Base-by-base conservation (phyloP, 2,888 invertebrate genomes). In the Eulithis testata region DNA sequence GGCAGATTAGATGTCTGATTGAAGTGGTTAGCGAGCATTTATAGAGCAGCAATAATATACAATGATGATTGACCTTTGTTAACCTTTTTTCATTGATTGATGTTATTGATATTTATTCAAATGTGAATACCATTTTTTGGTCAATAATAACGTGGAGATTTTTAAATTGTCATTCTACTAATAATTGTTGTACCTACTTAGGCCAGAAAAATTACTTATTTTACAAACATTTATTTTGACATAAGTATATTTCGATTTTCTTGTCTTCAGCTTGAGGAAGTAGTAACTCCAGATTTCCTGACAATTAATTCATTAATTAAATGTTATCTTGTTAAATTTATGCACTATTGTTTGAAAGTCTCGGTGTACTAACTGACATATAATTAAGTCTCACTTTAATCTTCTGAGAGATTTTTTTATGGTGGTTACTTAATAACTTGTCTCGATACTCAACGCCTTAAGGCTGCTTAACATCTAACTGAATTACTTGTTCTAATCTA, bases 1-100 rank as follows among this genome's bases (percentile, higher is more conserved):
- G 68, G 73, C 73, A 73, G 73, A 73, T 73, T 71, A 71, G 68
- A 68, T 66, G 56, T 66, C 66, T 69, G 68, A 73, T 73, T 71
- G 68, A 69, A 63, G 61, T 65, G 66, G 56, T 69, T 73, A 73
- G 69, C 64, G 63, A 65, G 66, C 66, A 66, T 69, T 73, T 69
- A 68, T 69, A 55, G 68, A 69, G 65, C 69, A 67, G 59, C 49
- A 21, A 49, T 49, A 11, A 49, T 49, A 62, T 63, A 66, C 65
- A 64, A 65, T 73, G 66, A 54, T 67, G 37, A 56, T 72, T 69
- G 60, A 68, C 69, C 73, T 69, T 60, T 68, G 60, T 67, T 11
- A 36, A 11, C 47, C 37, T 53, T 63, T 67, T 49, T 67, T 63
- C 63, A 40, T 63, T 14, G 45, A 44, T 52, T 60, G 62, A 36